These are phyloP conservation scores for Drosophila ercepeae DNA, from an alignment of 1,140 invertebrate species.

Conservation along the genomic window DNA sequence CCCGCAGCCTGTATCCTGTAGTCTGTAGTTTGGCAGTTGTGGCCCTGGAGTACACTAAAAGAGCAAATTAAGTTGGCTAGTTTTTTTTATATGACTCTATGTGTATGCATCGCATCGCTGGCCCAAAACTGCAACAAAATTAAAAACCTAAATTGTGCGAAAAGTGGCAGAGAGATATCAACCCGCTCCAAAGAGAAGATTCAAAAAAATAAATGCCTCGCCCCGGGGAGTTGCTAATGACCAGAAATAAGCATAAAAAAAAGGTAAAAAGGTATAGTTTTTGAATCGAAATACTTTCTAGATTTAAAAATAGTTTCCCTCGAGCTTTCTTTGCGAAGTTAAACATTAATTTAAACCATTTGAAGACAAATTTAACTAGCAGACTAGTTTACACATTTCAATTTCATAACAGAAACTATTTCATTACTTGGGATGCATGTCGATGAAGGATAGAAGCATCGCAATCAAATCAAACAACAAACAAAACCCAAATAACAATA, in stretches of 20 bases:
- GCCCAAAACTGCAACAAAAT: constrained; percentile 70
- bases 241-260: neutral
- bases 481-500: constrained; percentile 13
- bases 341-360: neutral
- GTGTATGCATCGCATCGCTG: constrained; percentile 35
- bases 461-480: constrained; percentile 27
- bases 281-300: neutral
- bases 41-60: constrained; percentile 75
- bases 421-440: constrained; percentile 3
- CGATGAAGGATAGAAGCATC: neutral
- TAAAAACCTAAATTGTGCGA: constrained; percentile 69
- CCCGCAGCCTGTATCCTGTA: constrained; percentile 4
- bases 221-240: constrained; percentile 21
- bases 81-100: constrained; percentile 43
- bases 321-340: no score
- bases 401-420: neutral
- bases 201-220: constrained; percentile 13
- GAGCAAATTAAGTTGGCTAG: constrained; percentile 77
- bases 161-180: constrained; percentile 41
- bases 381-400: neutral
- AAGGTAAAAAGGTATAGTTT: neutral
- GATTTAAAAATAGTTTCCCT: no score
- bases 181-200: constrained; percentile 1
- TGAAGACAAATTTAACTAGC: neutral
- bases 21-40: constrained; percentile 54